Conservation (phyloP, 1,140 invertebrate species). For the Drosophila repleta region DNA sequence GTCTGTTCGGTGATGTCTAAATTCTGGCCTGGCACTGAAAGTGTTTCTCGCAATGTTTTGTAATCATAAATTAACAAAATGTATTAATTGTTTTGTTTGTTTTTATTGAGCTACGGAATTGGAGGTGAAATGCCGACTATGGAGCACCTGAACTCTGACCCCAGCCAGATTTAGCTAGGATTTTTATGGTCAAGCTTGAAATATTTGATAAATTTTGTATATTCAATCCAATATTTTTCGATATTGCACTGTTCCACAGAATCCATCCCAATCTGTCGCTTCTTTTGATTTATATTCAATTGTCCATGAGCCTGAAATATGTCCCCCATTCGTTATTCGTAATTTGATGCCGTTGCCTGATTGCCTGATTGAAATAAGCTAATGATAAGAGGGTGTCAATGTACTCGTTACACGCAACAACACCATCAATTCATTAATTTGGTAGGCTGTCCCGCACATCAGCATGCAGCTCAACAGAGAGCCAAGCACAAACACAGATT, state of each 20-base stretch:
- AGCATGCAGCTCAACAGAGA: background rate
- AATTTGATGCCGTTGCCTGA: constrained; percentile 47
- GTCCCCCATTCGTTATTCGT: constrained; percentile 44
- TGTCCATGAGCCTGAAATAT: constrained; percentile 9
- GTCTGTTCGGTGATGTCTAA: constrained; percentile 73
- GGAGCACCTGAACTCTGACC: constrained; percentile 12
- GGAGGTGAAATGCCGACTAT: constrained; percentile 66
- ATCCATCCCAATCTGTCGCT: background rate
- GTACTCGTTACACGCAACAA: background rate
- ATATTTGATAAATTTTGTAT: constrained; percentile 18
- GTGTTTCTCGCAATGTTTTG: constrained; percentile 80
- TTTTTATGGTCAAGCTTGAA: constrained; percentile 19
- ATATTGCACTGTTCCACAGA: constrained; percentile 36
- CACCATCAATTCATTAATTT: constrained; percentile 16
- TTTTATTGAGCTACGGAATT: constrained; percentile 74
- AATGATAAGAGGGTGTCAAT: constrained; percentile 5
- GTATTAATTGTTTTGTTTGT: constrained; percentile 83
- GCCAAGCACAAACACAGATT: background rate
- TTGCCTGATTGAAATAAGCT: constrained; percentile 29
- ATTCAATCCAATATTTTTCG: background rate
- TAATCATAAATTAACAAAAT: constrained; percentile 84
- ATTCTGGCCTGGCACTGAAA: constrained; percentile 67
- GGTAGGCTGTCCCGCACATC: background rate
- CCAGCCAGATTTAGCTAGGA: constrained; percentile 3
- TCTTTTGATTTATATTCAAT: constrained; percentile 36